phyloP scores from a whole-genome alignment of 2,113 vertebrate genomes.

The Phainopepla nitens region DNA sequence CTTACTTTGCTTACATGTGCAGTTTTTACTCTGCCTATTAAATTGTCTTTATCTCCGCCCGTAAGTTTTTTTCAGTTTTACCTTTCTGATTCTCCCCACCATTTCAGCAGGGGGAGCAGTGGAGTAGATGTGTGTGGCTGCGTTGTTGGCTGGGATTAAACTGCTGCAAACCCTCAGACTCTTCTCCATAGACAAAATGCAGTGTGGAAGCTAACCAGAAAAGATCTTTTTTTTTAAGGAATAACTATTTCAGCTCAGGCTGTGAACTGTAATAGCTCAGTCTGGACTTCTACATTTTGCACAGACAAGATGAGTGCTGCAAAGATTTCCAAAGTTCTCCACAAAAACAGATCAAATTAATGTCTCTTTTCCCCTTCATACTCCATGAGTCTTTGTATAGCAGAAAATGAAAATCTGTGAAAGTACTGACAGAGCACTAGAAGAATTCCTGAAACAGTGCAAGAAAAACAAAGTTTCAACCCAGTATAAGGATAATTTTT shows the following conservation, averaged over 20 bases:
- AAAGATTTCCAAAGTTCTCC: conserved; percentile 5
- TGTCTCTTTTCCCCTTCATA: neutral
- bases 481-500: neutral
- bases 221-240: conserved; percentile 5
- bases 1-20: neutral
- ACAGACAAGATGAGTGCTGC: neutral
- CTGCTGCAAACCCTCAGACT: neutral
- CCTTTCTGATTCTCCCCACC: neutral
- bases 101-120: neutral
- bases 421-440: neutral
- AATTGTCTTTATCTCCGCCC: neutral
- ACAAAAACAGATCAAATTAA: conserved; percentile 28
- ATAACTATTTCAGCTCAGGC: neutral
- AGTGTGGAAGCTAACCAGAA: neutral
- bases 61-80: neutral
- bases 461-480: neutral
- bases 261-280: neutral
- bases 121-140: neutral
- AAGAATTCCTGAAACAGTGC: neutral
- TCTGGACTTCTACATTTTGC: neutral
- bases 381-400: neutral
- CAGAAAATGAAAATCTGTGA: neutral
- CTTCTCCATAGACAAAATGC: neutral
- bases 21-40: neutral
- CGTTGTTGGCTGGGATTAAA: neutral